phyloP scores from a whole-genome alignment of 2,113 vertebrate species.

The Etia nguti region DNA sequence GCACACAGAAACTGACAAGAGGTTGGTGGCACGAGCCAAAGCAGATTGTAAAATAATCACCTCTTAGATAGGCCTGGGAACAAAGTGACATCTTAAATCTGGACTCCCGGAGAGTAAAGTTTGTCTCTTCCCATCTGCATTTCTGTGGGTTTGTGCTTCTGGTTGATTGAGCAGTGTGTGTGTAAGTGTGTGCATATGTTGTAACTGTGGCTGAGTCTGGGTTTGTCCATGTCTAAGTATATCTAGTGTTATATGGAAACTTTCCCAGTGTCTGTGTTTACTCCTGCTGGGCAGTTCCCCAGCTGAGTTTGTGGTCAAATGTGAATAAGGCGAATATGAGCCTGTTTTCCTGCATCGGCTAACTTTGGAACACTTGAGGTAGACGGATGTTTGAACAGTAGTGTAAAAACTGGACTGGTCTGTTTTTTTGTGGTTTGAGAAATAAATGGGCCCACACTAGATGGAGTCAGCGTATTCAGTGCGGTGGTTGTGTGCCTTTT shows the following conservation, averaged over 20 bases:
- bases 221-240: constrained; percentile 45
- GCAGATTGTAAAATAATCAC: constrained; percentile 8
- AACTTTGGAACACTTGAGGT: constrained; percentile 48
- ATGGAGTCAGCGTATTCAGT: background rate
- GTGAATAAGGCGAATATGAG: constrained; percentile 42
- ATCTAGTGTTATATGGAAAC: constrained; percentile 55
- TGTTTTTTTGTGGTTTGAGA: constrained; percentile 35
- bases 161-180: background rate
- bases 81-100: background rate
- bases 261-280: constrained; percentile 54
- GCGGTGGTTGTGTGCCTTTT: background rate
- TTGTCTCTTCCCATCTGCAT: background rate
- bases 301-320: constrained; percentile 40
- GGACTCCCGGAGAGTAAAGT: background rate
- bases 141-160: background rate
- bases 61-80: background rate
- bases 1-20: background rate
- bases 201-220: constrained; percentile 13
- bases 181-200: background rate
- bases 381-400: constrained; percentile 35
- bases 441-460: constrained; percentile 7
- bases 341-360: constrained; percentile 30
- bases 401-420: constrained; percentile 12
- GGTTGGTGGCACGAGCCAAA: background rate
- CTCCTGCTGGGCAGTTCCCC: constrained; percentile 41